Base-by-base conservation (phyloP, 2,797 vertebrate genomes). In the Chelon labrosus region DNA sequence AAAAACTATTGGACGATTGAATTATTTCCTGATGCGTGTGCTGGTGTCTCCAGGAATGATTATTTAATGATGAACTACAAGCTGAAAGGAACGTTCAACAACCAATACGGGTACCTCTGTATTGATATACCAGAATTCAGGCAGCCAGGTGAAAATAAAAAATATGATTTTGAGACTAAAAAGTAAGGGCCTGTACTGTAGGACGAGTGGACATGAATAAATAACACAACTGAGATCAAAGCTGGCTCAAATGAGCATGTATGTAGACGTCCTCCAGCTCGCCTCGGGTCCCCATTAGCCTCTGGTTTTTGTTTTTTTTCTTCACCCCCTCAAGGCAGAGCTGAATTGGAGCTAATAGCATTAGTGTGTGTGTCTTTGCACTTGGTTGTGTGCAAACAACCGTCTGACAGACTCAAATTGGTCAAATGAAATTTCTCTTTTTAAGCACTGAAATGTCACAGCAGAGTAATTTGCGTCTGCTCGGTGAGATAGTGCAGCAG, bases 361-460 rank as follows among this genome's bases (percentile, higher is more conserved):
- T 73, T 9, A 5, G 6, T 70, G 22, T 42, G 22, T 42, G 25
- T 20, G 20, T 55, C 42, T 16, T 27, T 53, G 50, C 56, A 65
- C 44, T 57, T 63, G 50, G 58, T 50, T 77, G 35, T 38, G 65
- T n/a, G 38, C 35, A 37, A 27, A 17, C 10, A 10, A 14, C 55
- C 11, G 72, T 67, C 50, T 38, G 2, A 57, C 27, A 14, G 63
- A 71, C 61, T 84, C 80, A 74, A 67, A 80, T 72, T 70, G 81
- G 80, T 82, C 77, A 80, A 81, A 86, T 54, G 9, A 84, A 81
- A 68, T 83, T 73, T 79, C 38, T 82, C 66, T 71, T 85, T 79
- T 76, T 67, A 66, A 85, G 79, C 77, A 25, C 10, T 72, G 83
- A 90, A 89, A 90, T 92, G 88, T 89, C 87, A 88, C 71, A 65